phyloP scores from a whole-genome alignment of 2,797 vertebrate species.

The Sebastes jordani region DNA sequence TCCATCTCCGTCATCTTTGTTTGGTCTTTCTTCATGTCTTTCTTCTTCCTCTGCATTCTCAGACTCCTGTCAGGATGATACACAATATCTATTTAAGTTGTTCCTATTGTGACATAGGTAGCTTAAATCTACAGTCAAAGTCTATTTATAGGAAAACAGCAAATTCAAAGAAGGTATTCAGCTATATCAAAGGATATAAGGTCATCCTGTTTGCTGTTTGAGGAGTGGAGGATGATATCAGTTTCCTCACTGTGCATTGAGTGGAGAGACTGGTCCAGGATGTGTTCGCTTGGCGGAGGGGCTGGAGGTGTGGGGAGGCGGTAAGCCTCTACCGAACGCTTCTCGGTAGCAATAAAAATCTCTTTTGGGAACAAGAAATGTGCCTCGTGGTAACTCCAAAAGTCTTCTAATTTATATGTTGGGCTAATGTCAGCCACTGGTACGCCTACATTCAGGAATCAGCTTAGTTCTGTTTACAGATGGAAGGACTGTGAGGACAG shows the following conservation, averaged over 20 bases:
- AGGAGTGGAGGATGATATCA: neutral
- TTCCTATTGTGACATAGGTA: constrained; percentile 29
- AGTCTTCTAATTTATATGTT: neutral
- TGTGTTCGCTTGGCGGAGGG: neutral
- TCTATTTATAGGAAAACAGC: neutral
- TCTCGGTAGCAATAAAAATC: neutral
- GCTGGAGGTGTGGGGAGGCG: neutral
- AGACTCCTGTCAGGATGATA: constrained; percentile 39
- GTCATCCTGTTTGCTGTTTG: neutral
- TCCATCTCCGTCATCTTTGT: constrained; percentile 49
- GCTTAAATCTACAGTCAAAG: constrained; percentile 1
- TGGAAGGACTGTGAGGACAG: neutral
- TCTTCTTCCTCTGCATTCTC: constrained; percentile 32
- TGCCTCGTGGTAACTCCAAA: neutral
- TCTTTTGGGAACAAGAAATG: neutral
- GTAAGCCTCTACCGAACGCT: neutral
- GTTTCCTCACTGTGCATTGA: neutral
- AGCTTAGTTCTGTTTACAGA: neutral
- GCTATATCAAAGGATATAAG: neutral
- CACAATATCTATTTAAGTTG: constrained; percentile 13
- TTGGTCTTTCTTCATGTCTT: constrained; percentile 40
- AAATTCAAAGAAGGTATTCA: neutral
- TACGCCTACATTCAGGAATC: neutral
- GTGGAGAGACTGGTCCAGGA: neutral
- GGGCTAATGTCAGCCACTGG: neutral